These are phyloP conservation scores for Saguinus midas DNA, from an alignment of 2,113 vertebrate genomes.

Conservation along the genomic window DNA sequence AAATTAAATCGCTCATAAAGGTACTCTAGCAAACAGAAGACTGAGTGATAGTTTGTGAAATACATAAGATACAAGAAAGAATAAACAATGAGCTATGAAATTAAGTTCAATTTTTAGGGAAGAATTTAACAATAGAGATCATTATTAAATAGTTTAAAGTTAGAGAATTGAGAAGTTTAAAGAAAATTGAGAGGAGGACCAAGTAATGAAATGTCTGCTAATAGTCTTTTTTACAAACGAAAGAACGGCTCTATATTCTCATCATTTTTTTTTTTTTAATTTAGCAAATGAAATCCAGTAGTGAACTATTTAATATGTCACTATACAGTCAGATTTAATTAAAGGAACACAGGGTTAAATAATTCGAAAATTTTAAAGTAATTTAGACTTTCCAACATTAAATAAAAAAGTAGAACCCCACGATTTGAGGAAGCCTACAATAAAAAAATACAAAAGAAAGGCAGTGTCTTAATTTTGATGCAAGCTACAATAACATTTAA, in stretches of 20 bases:
- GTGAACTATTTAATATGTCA: background rate
- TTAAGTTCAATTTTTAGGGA: background rate
- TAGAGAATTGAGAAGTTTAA: background rate
- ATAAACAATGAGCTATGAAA: background rate
- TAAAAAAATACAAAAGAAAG: background rate
- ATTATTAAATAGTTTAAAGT: background rate
- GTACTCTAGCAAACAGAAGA: background rate
- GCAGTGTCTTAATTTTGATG: background rate
- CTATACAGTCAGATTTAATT: background rate
- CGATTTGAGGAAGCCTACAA: background rate
- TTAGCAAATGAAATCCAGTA: background rate
- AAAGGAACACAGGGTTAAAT: background rate
- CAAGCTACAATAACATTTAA: background rate
- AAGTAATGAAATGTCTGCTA: background rate
- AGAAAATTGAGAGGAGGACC: background rate
- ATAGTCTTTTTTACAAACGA: background rate
- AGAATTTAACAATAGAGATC: background rate
- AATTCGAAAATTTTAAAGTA: background rate
- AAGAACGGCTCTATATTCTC: background rate
- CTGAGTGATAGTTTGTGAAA: background rate
- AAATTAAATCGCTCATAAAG: background rate
- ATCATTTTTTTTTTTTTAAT: background rate
- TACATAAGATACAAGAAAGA: background rate
- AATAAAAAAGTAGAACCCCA: background rate
- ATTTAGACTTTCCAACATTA: constrained; percentile 16